Percentiles rank a stretch among this genome's conserved stretches.
Evolutionary conservation across 2,797 vertebrate genomes (phyloP).

Genomic region (Novumbra hubbsi): DNA sequence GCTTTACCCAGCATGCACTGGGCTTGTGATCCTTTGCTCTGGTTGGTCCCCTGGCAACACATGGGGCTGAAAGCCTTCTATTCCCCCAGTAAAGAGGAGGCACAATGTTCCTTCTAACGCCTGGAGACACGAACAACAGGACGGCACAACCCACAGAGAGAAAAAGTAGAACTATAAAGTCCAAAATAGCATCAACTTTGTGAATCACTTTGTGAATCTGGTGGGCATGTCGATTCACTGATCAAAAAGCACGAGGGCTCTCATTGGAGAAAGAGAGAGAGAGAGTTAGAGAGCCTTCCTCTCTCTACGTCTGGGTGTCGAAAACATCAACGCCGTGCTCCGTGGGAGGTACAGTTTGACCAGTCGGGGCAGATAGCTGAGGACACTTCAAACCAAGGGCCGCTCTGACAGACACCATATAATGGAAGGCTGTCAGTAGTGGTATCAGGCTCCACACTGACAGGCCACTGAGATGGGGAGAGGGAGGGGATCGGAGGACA

Average conservation of each 20-base stretch:
- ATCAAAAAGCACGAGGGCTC: not conserved
- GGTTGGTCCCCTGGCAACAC: constrained; percentile 64
- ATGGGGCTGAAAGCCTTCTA: constrained; percentile 60
- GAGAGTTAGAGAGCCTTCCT: too few relatives aligned
- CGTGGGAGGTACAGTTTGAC: not conserved
- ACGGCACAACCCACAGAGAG: not conserved
- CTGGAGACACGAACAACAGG: constrained; percentile 57
- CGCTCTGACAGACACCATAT: not conserved
- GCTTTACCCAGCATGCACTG: constrained; percentile 45
- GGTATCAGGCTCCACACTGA: constrained; percentile 11
- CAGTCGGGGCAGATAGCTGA: not conserved
- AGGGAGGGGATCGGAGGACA: not conserved
- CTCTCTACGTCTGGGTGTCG: not conserved
- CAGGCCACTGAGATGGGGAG: constrained; percentile 23
- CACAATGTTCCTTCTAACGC: constrained; percentile 40
- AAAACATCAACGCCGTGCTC: not conserved
- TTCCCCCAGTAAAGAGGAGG: constrained; percentile 42
- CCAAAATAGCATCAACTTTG: constrained; percentile 14
- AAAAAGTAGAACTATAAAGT: not conserved
- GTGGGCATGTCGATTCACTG: constrained; percentile 34
- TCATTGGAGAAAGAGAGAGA: not conserved
- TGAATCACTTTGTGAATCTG: not conserved
- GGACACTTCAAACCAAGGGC: not conserved
- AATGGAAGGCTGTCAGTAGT: not conserved
- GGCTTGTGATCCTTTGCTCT: constrained; percentile 73